Percentiles rank a stretch among this genome's conserved stretches.
Evolutionary conservation across 2,113 vertebrate genomes (phyloP).

Genomic region (Coturnix japonica): DNA sequence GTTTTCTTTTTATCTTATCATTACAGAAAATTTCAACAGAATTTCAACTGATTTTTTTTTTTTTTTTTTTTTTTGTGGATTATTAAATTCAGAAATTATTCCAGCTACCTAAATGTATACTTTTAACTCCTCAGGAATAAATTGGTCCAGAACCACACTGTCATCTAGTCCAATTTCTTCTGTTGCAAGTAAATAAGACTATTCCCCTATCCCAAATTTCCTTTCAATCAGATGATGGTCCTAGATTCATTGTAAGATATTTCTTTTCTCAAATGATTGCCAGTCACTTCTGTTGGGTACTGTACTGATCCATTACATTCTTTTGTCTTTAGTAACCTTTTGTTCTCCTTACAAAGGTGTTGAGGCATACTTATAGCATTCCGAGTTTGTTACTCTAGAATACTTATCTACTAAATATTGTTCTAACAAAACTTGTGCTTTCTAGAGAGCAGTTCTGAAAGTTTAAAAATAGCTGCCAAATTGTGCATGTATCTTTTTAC

Average conservation of each 20-base stretch:
- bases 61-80: not conserved
- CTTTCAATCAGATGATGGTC: not conserved
- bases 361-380: not conserved
- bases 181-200: not conserved
- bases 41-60: not conserved
- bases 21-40: not conserved
- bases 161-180: not conserved
- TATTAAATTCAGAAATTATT: not conserved
- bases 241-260: not conserved
- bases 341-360: not conserved
- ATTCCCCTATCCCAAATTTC: not conserved
- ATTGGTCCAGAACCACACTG: not conserved
- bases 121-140: not conserved
- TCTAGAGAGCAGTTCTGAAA: not conserved
- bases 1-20: not conserved
- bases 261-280: not conserved
- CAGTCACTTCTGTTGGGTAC: rapidly evolving
- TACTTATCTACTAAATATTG: not conserved
- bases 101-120: not conserved
- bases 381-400: not conserved
- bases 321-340: not conserved
- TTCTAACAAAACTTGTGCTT: not conserved
- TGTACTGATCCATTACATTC: not conserved
- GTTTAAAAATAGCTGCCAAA: not conserved
- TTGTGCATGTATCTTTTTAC: not conserved